Conservation (phyloP, 2,888 invertebrate species). For the Machimus rusticus region DNA sequence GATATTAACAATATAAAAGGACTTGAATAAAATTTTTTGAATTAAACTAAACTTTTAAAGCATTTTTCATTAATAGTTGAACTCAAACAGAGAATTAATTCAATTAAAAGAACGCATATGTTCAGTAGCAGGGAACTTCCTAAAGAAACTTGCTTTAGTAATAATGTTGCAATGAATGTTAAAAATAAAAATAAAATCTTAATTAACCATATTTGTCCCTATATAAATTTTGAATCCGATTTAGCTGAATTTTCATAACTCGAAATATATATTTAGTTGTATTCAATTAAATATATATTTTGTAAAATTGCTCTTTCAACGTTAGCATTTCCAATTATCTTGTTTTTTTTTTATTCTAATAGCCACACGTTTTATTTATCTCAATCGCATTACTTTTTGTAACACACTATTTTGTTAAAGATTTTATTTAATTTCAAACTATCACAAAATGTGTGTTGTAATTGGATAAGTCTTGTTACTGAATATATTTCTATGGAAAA, state of each 20-base stretch:
- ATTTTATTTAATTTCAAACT: slow-evolving; percentile 24
- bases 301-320: background rate
- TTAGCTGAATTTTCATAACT: background rate
- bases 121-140: slow-evolving; percentile 16
- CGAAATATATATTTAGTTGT: slow-evolving; percentile 19
- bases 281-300: slow-evolving; percentile 42
- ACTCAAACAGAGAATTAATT: slow-evolving; percentile 16
- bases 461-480: slow-evolving; percentile 9
- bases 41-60: slow-evolving; percentile 18
- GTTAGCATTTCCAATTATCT: background rate
- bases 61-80: slow-evolving; percentile 1
- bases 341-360: background rate
- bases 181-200: slow-evolving; percentile 17
- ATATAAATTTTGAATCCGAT: background rate
- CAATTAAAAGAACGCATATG: background rate
- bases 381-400: background rate
- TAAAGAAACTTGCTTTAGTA: slow-evolving; percentile 13
- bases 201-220: background rate
- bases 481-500: slow-evolving; percentile 56
- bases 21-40: background rate
- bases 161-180: slow-evolving; percentile 16
- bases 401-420: slow-evolving; percentile 17
- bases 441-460: slow-evolving; percentile 25
- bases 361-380: background rate
- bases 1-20: slow-evolving; percentile 23